Evolutionary conservation across 1,140 invertebrate species (phyloP), one percentile per base, ranked within the genome.

Genomic region (Dermatophagoides farinae): DNA sequence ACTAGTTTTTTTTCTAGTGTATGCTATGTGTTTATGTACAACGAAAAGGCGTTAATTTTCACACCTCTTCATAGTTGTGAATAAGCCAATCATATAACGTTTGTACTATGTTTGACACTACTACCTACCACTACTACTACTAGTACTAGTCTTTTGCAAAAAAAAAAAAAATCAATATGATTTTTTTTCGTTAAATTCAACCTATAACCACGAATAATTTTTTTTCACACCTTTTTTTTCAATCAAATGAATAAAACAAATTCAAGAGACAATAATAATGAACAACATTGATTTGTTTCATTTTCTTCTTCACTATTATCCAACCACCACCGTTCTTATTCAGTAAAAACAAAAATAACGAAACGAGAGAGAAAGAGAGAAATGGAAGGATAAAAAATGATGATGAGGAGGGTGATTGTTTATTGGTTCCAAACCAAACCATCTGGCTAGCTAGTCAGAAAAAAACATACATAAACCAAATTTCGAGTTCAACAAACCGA

Each of bases 31-130:
- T n/a, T n/a, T 18, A 20, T 8, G 22, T 54, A 8, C 52, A 10
- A 51, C 8, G 22, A 22, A 22, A 54, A 54, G 52, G 52, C 52
- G 52, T 54, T 54, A 54, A 54, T 54, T 54, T 54, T 54, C 10
- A 54, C 52, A 54, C 52, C 52, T 54, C 52, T 10, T 22, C 11
- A 22, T 22, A 38, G 20, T 12, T 16, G n/a, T n/a, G 12, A 38
- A 54, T 22, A 54, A 54, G 22, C 52, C 52, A 54, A 54, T 54
- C 52, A 25, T 22, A 6, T 54, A 22, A 10, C 10, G 52, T 22
- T 54, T 54, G 23, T 12, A 12, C 52, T 10, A 54, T 22, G 10
- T 10, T 54, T 54, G 52, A 10, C 31, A 22, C 9, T 18, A 18
- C 46, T 11, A 22, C 46, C 41, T 10, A 43, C n/a, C 41, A 43